Evolutionary conservation across 1,140 invertebrate genomes (phyloP).

Genomic region (Drosophila malerkotliana): DNA sequence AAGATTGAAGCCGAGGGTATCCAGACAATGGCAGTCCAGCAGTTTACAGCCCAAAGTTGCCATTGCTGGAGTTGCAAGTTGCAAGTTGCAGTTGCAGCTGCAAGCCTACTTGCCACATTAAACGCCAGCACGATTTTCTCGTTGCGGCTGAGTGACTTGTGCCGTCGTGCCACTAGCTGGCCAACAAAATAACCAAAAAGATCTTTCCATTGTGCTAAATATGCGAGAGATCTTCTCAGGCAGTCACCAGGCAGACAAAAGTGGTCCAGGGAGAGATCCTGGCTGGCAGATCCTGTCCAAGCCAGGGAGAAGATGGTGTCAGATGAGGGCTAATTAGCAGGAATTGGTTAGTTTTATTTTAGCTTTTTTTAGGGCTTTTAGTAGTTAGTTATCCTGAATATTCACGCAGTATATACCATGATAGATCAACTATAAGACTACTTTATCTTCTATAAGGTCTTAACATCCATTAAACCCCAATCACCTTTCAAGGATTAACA

Average conservation of each 20-base stretch:
- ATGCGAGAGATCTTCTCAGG: conserved; percentile 51
- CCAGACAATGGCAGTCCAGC: conserved; percentile 47
- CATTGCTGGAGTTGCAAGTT: conserved; percentile 47
- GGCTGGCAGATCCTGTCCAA: conserved; percentile 7
- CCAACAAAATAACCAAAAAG: conserved; percentile 21
- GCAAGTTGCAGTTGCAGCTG: conserved; percentile 31
- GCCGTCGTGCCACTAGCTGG: conserved; percentile 69
- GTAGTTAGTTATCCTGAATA: too few species aligned
- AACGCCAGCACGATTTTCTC: conserved; percentile 81
- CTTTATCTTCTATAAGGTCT: too few species aligned
- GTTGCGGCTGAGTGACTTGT: conserved; percentile 81
- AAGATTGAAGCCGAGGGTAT: conserved; percentile 1
- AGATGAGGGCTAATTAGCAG: conserved; percentile 62
- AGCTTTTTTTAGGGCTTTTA: neutral
- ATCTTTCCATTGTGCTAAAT: conserved; percentile 70
- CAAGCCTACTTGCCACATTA: conserved; percentile 51
- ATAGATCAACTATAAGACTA: too few species aligned
- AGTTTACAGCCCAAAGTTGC: conserved; percentile 42
- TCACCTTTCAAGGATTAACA: too few species aligned
- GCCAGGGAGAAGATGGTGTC: conserved; percentile 20
- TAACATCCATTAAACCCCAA: too few species aligned
- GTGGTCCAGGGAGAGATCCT: conserved; percentile 42
- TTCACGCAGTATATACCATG: too few species aligned
- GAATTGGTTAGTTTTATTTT: conserved; percentile 9
- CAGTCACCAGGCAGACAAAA: conserved; percentile 3